Evolutionary conservation across 2,797 vertebrate species (phyloP).

Genomic region (Muraenolepis orangiensis): DNA sequence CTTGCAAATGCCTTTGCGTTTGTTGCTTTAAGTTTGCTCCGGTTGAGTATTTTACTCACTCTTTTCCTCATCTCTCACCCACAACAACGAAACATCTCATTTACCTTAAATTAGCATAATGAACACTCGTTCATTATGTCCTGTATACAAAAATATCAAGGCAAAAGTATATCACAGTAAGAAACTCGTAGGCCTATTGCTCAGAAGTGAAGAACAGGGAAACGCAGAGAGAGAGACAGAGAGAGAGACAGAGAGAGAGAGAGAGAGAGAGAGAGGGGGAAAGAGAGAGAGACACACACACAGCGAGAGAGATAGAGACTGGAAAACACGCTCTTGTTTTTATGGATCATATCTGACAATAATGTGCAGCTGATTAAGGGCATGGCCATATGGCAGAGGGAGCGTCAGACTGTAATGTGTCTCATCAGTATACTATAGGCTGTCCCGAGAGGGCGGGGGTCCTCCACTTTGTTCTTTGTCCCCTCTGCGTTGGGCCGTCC

Average conservation of each 20-base stretch:
- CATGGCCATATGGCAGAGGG: background rate
- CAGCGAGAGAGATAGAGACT: background rate
- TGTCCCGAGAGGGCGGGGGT: background rate
- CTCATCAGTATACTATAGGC: background rate
- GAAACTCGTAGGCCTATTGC: background rate
- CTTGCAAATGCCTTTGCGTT: too few relatives aligned
- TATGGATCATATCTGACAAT: background rate
- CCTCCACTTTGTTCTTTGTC: background rate
- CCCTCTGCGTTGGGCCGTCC: background rate
- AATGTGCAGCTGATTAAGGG: background rate
- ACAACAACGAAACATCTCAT: background rate
- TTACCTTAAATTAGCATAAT: background rate
- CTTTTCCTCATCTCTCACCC: too few relatives aligned
- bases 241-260: background rate
- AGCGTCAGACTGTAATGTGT: background rate
- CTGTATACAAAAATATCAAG: background rate
- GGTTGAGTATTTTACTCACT: too few relatives aligned
- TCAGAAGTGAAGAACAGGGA: background rate
- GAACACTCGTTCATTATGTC: background rate
- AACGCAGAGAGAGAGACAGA: too few relatives aligned
- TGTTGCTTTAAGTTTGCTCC: background rate
- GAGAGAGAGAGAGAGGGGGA: background rate
- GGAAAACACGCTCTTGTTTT: background rate
- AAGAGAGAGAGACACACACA: background rate
- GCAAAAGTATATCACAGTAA: background rate